These are phyloP conservation scores for Colaptes auratus DNA, from an alignment of 2,113 vertebrate species.

Conservation along the genomic window DNA sequence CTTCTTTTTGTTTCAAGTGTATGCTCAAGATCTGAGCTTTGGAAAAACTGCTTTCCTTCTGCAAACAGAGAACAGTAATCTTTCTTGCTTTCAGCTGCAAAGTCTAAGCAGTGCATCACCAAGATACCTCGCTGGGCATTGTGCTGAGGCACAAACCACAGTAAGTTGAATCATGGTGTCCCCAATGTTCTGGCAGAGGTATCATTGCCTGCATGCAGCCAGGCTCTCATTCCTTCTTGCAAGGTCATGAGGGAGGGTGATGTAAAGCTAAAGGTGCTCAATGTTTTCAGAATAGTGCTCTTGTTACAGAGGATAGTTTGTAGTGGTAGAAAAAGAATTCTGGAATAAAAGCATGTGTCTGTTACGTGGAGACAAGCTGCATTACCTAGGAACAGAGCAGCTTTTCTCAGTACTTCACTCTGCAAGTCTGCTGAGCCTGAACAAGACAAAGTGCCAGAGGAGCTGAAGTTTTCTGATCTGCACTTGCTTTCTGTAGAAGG, in stretches of 20 bases:
- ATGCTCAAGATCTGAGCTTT: not conserved
- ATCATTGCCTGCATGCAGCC: not conserved
- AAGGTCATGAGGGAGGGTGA: not conserved
- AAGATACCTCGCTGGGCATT: not conserved
- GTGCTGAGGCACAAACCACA: not conserved
- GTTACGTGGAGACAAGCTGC: not conserved
- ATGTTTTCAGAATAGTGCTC: not conserved
- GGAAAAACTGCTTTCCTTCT: not conserved
- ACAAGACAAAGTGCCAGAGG: not conserved
- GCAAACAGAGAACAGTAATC: not conserved
- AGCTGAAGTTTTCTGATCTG: not conserved
- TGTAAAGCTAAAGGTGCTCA: not conserved
- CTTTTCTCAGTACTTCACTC: not conserved
- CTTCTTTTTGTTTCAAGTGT: not conserved
- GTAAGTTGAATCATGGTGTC: not conserved
- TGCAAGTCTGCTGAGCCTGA: not conserved
- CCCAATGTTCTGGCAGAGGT: not conserved
- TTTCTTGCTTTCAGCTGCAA: not conserved
- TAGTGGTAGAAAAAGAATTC: not conserved
- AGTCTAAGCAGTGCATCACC: not conserved
- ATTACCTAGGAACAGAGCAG: not conserved
- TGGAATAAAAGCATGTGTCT: not conserved
- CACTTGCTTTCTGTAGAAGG: not conserved
- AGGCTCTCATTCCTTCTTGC: fast-evolving
- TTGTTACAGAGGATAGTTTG: not conserved